A percentile compares a stretch with the other conserved stretches of the same genome.
Conservation (phyloP, 1,140 invertebrate species). For the Pseudoatta argentina region DNA sequence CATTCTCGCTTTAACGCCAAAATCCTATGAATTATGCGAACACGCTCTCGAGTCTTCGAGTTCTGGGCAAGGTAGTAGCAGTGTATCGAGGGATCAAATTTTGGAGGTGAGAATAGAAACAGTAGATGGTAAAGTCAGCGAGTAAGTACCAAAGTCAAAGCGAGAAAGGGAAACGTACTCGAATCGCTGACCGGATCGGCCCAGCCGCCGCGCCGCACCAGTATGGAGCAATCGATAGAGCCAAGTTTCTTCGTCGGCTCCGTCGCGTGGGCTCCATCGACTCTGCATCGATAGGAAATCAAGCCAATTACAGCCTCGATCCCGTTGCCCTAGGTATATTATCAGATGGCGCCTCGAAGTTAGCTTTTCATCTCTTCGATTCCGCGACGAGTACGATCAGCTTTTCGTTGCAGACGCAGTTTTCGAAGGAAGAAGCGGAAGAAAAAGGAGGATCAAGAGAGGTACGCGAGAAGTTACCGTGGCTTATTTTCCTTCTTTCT, state of each 20-base stretch:
- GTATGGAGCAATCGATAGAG: slow-evolving; percentile 60
- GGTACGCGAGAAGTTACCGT: slow-evolving; percentile 32
- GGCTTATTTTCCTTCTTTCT: slow-evolving; percentile 43
- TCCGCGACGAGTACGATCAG: slow-evolving; percentile 62
- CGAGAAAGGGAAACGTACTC: slow-evolving; percentile 20
- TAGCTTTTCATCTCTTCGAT: slow-evolving; percentile 75
- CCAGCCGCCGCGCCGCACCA: slow-evolving; percentile 7
- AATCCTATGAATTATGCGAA: slow-evolving; percentile 73
- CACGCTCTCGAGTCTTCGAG: slow-evolving; percentile 36
- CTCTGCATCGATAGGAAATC: slow-evolving; percentile 62
- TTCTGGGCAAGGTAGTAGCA: slow-evolving; percentile 6
- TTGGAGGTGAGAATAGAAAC: slow-evolving; percentile 35
- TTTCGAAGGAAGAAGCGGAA: slow-evolving; percentile 1
- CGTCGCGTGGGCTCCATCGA: slow-evolving; percentile 50
- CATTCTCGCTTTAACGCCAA: slow-evolving; percentile 64
- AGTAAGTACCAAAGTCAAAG: not conserved
- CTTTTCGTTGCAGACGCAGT: slow-evolving; percentile 56
- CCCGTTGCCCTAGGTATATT: slow-evolving; percentile 67
- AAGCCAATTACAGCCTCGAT: slow-evolving; percentile 74
- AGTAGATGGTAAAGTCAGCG: not conserved
- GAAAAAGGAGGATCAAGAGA: slow-evolving; percentile 1
- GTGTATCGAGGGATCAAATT: slow-evolving; percentile 45
- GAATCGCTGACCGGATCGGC: slow-evolving; percentile 46
- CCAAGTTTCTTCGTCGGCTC: slow-evolving; percentile 62
- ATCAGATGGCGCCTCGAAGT: slow-evolving; percentile 75